Evolutionary conservation across 2,113 vertebrate species (phyloP), one percentile per base, ranked within the genome.

Genomic region (Burhinus oedicnemus): DNA sequence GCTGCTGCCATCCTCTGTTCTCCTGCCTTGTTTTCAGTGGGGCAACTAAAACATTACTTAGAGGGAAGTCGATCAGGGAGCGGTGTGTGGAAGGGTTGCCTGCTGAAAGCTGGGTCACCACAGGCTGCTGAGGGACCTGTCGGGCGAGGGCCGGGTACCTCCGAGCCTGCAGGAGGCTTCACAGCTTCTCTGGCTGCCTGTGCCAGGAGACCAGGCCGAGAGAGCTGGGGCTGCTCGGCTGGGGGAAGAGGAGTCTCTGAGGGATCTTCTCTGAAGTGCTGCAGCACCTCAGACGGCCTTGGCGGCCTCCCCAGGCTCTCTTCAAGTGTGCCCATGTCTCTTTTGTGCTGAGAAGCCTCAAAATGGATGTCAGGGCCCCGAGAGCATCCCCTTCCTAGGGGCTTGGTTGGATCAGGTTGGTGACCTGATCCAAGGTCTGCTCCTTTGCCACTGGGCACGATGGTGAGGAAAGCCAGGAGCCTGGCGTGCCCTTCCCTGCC

Each of bases 91-190:
- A 66, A 22, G 30, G 8, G 5, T 29, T 44, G 18, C 49, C 49
- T 52, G 40, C 42, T 62, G 58, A 34, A 55, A 55, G 16, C 49
- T 66, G 69, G 13, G 11, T 44, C 55, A 4, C 55, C 3, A 2
- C 29, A 55, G 68, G 47, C 65, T 90, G 45, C 51, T 30, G 42
- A 44, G 21, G 47, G 26, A 32, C 0, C 0, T 10, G 30, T 34
- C 26, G 2, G 12, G 20, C 0, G 0, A 65, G 65, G n/a, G 38
- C 2, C 58, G 40, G 11, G 4, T 65, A 4, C 27, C 20, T 42
- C 23, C 0, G 1, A 49, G 79, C 61, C 42, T 45, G 2, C 6
- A 9, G 42, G 11, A 9, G 42, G 11, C 45, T 36, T 79, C 34
- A 44, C 6, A 42, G 40, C 54, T 74, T 34, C n/a, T n/a, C 9